These are phyloP conservation scores for Setophaga kirtlandii DNA, from an alignment of 2,113 vertebrate genomes.

Conservation along the genomic window DNA sequence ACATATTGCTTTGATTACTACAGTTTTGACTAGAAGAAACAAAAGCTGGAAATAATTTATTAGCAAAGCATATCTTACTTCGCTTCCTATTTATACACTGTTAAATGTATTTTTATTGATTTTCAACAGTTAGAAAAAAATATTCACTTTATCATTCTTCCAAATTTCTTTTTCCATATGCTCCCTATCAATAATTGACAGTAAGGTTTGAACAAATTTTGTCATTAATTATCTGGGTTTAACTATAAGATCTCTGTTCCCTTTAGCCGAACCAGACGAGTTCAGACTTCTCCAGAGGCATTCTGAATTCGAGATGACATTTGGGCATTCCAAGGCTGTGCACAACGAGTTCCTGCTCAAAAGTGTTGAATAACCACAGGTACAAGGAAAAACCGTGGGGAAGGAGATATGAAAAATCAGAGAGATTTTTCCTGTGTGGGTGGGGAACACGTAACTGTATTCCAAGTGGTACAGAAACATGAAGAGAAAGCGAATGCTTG, in stretches of 20 bases:
- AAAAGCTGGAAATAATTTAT: background rate
- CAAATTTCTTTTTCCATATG: background rate
- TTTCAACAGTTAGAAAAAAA: background rate
- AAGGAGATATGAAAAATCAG: background rate
- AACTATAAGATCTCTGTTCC: background rate
- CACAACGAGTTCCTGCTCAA: background rate
- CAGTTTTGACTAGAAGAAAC: background rate
- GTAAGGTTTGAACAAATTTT: background rate
- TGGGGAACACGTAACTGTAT: fast-evolving
- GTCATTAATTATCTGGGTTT: background rate
- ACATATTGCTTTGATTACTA: background rate
- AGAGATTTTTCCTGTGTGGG: background rate
- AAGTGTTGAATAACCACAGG: background rate
- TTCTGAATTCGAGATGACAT: background rate
- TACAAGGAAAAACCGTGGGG: fast-evolving
- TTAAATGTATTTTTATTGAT: background rate
- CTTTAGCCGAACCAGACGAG: background rate
- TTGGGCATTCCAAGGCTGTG: background rate
- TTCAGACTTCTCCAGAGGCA: background rate
- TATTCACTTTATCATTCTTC: background rate
- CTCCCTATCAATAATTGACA: background rate
- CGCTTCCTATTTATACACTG: background rate
- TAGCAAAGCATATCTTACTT: background rate
- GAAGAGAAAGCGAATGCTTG: background rate
- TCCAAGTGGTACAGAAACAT: background rate